Percentiles rank a stretch among this genome's conserved stretches.
phyloP scores from a whole-genome alignment of 2,888 invertebrate species.

The Lordiphosa andalusiaca region DNA sequence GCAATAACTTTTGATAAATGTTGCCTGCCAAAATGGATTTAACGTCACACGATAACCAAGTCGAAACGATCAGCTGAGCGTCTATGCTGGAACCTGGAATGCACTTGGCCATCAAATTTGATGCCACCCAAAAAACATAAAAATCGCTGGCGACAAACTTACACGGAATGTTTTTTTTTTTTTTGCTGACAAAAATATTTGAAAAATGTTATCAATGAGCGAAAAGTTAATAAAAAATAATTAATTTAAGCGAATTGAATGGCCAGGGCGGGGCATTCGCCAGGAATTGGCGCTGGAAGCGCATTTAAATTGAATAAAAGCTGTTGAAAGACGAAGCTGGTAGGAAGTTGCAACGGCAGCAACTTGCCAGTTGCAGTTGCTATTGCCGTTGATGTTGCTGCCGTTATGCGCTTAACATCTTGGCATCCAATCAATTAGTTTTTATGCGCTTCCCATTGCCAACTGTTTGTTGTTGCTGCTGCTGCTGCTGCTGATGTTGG shows the following conservation, averaged over 20 bases:
- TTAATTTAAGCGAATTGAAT: constrained; percentile 62
- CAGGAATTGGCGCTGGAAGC: constrained; percentile 56
- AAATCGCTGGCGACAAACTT: constrained; percentile 72
- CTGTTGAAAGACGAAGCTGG: constrained; percentile 49
- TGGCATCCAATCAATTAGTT: constrained; percentile 72
- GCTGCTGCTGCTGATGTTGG: constrained; percentile 55
- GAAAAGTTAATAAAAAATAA: constrained; percentile 75
- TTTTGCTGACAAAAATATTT: constrained; percentile 56
- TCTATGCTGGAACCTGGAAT: no score
- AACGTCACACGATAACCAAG: constrained; percentile 35
- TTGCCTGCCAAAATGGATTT: constrained; percentile 49
- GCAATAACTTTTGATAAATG: constrained; percentile 76
- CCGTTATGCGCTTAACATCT: constrained; percentile 60
- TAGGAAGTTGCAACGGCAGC: constrained; percentile 47
- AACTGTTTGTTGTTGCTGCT: constrained; percentile 33
- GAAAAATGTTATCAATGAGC: constrained; percentile 73
- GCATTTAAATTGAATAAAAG: constrained; percentile 72
- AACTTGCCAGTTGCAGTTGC: constrained; percentile 36
- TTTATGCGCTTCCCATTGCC: constrained; percentile 52
- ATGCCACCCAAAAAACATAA: constrained; percentile 49
- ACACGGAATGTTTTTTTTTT: constrained; percentile 29
- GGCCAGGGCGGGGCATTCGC: constrained; percentile 8
- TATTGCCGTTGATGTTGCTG: constrained; percentile 32
- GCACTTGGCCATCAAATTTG: constrained; percentile 53
- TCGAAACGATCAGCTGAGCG: no score